Percentiles rank a stretch among this genome's conserved stretches.
Conservation (phyloP, 2,113 vertebrate genomes). For the Callospermophilus lateralis region DNA sequence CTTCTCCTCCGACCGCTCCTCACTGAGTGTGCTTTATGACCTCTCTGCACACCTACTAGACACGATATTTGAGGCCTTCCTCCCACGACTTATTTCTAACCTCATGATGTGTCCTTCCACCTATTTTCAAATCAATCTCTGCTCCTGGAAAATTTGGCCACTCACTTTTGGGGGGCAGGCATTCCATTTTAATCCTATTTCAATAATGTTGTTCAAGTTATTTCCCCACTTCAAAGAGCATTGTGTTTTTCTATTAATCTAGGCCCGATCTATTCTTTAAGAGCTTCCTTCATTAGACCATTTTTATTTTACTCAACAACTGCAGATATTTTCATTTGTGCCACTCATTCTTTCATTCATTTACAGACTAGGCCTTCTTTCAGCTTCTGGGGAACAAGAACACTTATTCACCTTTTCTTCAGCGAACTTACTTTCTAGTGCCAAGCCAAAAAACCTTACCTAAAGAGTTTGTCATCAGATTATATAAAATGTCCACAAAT, state of each 20-base stretch:
- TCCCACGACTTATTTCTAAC: background rate
- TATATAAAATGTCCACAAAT: background rate
- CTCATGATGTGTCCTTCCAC: background rate
- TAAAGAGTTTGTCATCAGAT: background rate
- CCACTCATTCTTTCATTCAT: too few species aligned
- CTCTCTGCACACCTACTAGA: background rate
- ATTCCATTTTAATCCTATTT: background rate
- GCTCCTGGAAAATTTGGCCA: background rate
- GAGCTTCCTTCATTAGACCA: too few species aligned
- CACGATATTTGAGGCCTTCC: background rate
- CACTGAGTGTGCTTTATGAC: background rate
- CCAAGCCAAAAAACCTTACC: background rate
- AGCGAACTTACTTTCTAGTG: background rate
- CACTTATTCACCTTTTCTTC: background rate
- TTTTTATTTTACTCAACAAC: background rate
- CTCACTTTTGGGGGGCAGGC: background rate
- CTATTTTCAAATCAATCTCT: background rate
- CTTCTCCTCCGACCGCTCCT: too few species aligned
- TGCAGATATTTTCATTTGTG: background rate
- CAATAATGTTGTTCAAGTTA: background rate
- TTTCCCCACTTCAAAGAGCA: background rate
- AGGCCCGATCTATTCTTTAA: too few species aligned
- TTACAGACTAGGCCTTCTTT: too few species aligned
- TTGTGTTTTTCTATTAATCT: too few species aligned
- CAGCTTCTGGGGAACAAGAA: too few species aligned